phyloP scores from a whole-genome alignment of 30 jellyfish, hydroid and myxozoan genomes.

The Clytia hemisphaerica region DNA sequence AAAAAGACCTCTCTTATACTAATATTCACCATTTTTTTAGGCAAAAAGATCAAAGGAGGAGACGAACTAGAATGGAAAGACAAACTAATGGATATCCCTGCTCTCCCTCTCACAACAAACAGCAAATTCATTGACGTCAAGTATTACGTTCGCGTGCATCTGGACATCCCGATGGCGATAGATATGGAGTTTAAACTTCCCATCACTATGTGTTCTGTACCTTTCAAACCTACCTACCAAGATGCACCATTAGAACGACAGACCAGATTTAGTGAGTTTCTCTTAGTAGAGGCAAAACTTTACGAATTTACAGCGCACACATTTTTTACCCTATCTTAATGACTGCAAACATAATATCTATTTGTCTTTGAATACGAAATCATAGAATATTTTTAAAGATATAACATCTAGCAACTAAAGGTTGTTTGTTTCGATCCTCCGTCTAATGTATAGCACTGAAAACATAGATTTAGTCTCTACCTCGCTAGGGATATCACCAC shows the following conservation, averaged over 20 bases:
- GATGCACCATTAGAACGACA: not conserved
- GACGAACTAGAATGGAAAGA: slow-evolving; percentile 1
- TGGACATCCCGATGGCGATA: slow-evolving; percentile 10
- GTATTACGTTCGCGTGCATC: not conserved
- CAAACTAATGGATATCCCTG: not conserved
- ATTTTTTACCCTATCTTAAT: not conserved
- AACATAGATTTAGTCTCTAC: too few species aligned
- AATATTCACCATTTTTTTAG: too few species aligned
- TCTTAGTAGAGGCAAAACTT: not conserved
- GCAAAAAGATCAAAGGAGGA: not conserved
- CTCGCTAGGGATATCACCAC: too few species aligned
- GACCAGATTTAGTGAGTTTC: not conserved
- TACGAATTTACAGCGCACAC: not conserved
- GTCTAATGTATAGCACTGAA: too few species aligned
- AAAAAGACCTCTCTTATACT: too few species aligned
- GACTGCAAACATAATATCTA: not conserved
- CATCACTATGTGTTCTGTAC: slow-evolving; percentile 4
- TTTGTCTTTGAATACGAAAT: not conserved
- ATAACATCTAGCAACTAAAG: too few species aligned
- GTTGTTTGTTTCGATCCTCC: too few species aligned
- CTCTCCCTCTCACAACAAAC: not conserved
- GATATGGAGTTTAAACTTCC: slow-evolving; percentile 20
- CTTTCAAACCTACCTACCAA: not conserved
- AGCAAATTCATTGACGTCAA: slow-evolving; percentile 5
- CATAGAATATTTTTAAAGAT: too few species aligned